These are phyloP conservation scores for Drosophila lowei DNA, from an alignment of 1,140 invertebrate species.

Conservation along the genomic window DNA sequence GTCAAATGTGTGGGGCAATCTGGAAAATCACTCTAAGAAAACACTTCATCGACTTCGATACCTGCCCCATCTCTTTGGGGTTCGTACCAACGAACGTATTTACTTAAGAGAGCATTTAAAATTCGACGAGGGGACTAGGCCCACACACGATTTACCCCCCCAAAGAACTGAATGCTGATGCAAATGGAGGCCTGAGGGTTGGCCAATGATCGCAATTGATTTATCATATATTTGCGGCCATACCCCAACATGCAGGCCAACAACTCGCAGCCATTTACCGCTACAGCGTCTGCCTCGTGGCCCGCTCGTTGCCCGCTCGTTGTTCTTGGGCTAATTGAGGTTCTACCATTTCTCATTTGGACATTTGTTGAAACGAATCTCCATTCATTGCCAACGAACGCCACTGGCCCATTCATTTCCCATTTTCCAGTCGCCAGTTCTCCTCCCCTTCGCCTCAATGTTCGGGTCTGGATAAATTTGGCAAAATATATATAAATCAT, in stretches of 20 bases:
- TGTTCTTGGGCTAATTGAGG: slow-evolving; percentile 32
- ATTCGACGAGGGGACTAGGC: not conserved
- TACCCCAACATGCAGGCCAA: not conserved
- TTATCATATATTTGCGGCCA: slow-evolving; percentile 37
- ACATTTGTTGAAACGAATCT: slow-evolving; percentile 21
- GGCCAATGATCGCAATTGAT: slow-evolving; percentile 32
- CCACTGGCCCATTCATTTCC: not conserved
- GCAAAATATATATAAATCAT: slow-evolving; percentile 25
- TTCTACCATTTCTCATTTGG: slow-evolving; percentile 21
- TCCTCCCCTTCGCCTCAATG: slow-evolving; percentile 4
- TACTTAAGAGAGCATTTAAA: slow-evolving; percentile 1
- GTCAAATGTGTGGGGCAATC: no score
- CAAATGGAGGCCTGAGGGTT: slow-evolving; percentile 32
- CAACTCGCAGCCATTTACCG: slow-evolving; percentile 8
- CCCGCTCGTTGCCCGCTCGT: no score
- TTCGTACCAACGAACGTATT: no score
- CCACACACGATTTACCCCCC: slow-evolving; percentile 15
- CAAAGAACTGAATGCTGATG: slow-evolving; percentile 5
- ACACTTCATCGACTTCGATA: no score
- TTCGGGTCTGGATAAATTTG: no score
- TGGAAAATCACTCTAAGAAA: no score
- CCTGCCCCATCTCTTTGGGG: no score
- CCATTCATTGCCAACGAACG: slow-evolving; percentile 18
- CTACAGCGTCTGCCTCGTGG: not conserved
- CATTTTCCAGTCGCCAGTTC: slow-evolving; percentile 1